These are phyloP conservation scores for Nothocercus nigrocapillus DNA, from an alignment of 2,113 vertebrate genomes.

Conservation along the genomic window DNA sequence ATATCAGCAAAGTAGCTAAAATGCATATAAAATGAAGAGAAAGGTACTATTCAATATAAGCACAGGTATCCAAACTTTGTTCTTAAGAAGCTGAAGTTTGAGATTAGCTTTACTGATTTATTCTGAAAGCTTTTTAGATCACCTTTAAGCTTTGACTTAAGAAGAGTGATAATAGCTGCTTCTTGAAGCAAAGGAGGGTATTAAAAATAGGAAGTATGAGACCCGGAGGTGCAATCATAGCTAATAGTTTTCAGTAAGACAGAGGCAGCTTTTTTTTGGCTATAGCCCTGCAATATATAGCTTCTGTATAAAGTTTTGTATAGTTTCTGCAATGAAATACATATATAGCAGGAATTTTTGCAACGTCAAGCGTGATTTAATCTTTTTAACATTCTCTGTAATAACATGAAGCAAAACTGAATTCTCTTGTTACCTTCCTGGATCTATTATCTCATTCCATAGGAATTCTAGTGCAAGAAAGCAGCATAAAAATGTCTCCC, in stretches of 20 bases:
- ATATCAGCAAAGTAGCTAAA: neutral
- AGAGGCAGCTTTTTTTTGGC: conserved; percentile 37
- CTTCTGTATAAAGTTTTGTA: too few relatives aligned
- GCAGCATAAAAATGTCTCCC: neutral
- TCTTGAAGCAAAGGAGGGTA: conserved; percentile 51
- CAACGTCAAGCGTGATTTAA: conserved; percentile 51
- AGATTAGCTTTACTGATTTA: conserved; percentile 56
- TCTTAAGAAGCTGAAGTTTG: conserved; percentile 19
- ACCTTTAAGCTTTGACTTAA: conserved; percentile 72
- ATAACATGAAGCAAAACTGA: conserved; percentile 36
- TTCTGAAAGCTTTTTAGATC: conserved; percentile 69
- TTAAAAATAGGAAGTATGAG: conserved; percentile 54
- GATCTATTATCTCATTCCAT: neutral
- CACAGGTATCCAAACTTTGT: conserved; percentile 28
- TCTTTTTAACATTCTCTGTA: conserved; percentile 61
- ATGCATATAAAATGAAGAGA: neutral
- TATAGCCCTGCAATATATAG: neutral
- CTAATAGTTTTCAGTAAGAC: conserved; percentile 72
- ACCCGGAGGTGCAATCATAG: conserved; percentile 46
- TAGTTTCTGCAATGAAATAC: conserved; percentile 35
- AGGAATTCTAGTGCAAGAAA: neutral
- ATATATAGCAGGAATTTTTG: neutral
- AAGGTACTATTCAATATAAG: neutral
- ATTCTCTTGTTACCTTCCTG: neutral
- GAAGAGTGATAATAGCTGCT: conserved; percentile 46